These are phyloP conservation scores for Peromyscus attwateri DNA, from an alignment of 2,797 vertebrate species.

Conservation along the genomic window DNA sequence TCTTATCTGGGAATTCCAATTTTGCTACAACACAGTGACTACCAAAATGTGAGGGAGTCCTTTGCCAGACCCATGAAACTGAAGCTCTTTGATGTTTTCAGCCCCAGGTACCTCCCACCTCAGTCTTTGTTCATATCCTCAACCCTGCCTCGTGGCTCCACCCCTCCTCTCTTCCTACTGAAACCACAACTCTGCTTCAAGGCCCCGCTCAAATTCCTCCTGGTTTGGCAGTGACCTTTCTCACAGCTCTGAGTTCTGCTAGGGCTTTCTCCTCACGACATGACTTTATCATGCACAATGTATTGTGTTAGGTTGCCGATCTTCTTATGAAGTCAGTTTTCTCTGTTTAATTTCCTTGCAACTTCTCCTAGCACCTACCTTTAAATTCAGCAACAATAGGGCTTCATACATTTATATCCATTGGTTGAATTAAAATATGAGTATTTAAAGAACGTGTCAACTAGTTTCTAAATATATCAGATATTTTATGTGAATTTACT, in stretches of 20 bases:
- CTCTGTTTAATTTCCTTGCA: neutral
- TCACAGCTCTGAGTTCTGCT: constrained; percentile 60
- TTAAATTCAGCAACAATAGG: neutral
- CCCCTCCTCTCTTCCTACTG: neutral
- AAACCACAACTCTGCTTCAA: constrained; percentile 59
- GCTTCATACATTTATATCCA: neutral
- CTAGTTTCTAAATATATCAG: constrained; percentile 27
- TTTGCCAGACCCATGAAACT: constrained; percentile 23
- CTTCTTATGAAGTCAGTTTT: constrained; percentile 1
- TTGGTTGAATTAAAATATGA: neutral
- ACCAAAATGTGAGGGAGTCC: neutral
- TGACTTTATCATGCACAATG: neutral
- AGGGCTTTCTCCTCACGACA: fast-evolving
- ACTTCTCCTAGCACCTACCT: neutral
- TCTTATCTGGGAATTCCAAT: constrained; percentile 67
- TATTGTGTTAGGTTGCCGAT: neutral
- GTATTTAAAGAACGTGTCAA: neutral
- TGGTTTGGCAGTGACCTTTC: constrained; percentile 2
- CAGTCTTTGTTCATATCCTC: neutral
- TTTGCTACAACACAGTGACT: neutral
- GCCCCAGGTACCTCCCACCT: neutral
- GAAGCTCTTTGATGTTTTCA: constrained; percentile 69
- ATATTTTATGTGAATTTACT: neutral
- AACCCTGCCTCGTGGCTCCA: neutral
- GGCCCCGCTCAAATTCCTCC: constrained; percentile 57